Percentiles rank a stretch among this genome's conserved stretches.
phyloP scores from a whole-genome alignment of 92 coral and sea anemone species.

The Phymanthus crucifer region DNA sequence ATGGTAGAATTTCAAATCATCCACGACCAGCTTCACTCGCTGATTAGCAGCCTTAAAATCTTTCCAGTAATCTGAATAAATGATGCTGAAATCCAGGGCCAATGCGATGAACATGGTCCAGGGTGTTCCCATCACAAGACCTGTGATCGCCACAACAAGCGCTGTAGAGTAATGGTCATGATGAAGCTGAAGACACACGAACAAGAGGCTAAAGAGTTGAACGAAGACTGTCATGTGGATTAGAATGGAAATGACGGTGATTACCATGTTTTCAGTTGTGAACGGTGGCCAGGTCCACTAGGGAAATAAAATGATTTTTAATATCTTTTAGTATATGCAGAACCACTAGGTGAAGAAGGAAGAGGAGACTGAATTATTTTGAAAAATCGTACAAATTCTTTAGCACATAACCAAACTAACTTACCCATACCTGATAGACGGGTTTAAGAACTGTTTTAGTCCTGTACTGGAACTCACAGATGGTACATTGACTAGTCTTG shows the following conservation, averaged over 20 bases:
- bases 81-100: neutral
- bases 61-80: constrained; percentile 26
- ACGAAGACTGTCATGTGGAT: constrained; percentile 22
- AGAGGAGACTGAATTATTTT: too few species aligned
- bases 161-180: neutral
- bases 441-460: constrained; percentile 20
- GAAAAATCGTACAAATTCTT: neutral
- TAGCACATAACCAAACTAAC: neutral
- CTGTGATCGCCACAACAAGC: constrained; percentile 22
- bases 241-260: neutral
- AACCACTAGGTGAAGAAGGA: too few species aligned
- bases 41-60: constrained; percentile 19
- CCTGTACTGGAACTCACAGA: constrained; percentile 20
- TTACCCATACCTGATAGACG: constrained; percentile 9
- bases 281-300: constrained; percentile 48
- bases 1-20: neutral
- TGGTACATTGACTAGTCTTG: constrained; percentile 13
- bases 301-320: neutral
- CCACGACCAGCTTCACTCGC: constrained; percentile 14
- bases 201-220: constrained; percentile 17
- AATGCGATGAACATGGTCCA: constrained; percentile 29
- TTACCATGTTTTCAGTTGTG: constrained; percentile 17
- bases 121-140: constrained; percentile 18
- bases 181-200: constrained; percentile 10
- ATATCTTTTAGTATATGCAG: too few species aligned